A percentile compares a stretch with the other conserved stretches of the same genome.
Evolutionary conservation across 2,888 invertebrate species (phyloP).

Genomic region (Acanthoscelides obtectus): DNA sequence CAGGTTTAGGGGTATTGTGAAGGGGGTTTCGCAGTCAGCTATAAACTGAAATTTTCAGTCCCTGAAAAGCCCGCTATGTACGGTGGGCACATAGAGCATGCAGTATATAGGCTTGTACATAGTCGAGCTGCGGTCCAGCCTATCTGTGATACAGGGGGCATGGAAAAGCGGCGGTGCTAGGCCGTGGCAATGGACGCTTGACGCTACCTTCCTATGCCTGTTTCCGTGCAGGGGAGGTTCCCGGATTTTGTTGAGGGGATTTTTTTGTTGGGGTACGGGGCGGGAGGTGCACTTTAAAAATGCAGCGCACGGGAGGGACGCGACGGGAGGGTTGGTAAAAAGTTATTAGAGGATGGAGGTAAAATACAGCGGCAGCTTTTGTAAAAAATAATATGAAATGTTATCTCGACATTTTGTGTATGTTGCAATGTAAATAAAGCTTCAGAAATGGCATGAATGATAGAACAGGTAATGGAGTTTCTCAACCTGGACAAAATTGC

Average conservation of each 20-base stretch:
- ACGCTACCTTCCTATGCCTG: conserved; percentile 15
- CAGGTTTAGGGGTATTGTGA: conserved; percentile 43
- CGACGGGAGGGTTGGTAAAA: background rate
- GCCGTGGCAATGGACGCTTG: conserved; percentile 16
- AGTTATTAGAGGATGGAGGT: background rate
- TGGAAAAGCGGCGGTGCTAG: conserved; percentile 5
- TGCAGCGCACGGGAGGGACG: background rate
- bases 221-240: background rate
- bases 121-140: conserved; percentile 30
- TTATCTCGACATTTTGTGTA: too few relatives aligned
- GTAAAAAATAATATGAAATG: too few relatives aligned
- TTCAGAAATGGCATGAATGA: too few relatives aligned
- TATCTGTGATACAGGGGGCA: conserved; percentile 28
- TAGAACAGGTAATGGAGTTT: too few relatives aligned
- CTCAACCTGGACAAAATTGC: too few relatives aligned
- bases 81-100: conserved; percentile 19
- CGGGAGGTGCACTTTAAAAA: background rate
- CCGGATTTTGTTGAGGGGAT: background rate
- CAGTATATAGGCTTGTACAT: conserved; percentile 29
- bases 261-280: background rate
- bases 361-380: too few relatives aligned
- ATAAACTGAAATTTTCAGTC: conserved; percentile 47
- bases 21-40: conserved; percentile 48
- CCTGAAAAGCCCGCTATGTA: conserved; percentile 26
- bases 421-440: too few relatives aligned